Evolutionary conservation across 35 echinoderm and acorn worm genomes (phyloP).

Genomic region (Eucidaris tribuloides): DNA sequence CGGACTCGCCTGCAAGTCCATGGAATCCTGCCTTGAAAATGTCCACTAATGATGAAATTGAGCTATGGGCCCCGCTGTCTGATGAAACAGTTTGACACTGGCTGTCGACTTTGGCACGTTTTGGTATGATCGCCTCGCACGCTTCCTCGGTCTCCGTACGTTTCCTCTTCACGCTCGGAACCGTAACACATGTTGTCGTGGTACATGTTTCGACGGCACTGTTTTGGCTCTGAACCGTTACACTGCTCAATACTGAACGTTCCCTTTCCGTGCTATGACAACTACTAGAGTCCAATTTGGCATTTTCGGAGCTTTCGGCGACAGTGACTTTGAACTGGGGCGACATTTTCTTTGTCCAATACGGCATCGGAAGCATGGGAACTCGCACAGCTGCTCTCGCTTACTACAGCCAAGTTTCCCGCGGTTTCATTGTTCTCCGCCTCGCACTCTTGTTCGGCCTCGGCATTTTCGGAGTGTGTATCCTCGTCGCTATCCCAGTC

Average conservation of each 20-base stretch:
- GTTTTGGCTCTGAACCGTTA: background rate
- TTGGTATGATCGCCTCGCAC: constrained; percentile 58
- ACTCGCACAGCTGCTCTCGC: background rate
- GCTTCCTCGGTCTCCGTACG: constrained; percentile 64
- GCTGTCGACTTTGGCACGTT: constrained; percentile 58
- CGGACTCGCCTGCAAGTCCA: constrained; percentile 77
- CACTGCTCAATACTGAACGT: background rate
- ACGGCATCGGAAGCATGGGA: background rate
- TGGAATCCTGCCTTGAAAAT: constrained; percentile 94
- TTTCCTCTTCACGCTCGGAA: constrained; percentile 50
- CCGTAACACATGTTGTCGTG: background rate
- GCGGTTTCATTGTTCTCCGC: constrained; percentile 31
- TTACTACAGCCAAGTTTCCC: constrained; percentile 40
- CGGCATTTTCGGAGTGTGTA: background rate
- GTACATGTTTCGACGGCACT: background rate
- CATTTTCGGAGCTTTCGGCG: background rate
- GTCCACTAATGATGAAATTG: constrained; percentile 76
- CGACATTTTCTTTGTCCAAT: constrained; percentile 81
- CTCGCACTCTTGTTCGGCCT: constrained; percentile 19
- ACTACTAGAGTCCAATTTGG: background rate
- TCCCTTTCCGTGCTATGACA: background rate
- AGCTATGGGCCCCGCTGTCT: constrained; percentile 43
- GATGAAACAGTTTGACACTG: constrained; percentile 20
- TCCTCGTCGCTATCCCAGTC: constrained; percentile 61
- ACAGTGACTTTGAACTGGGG: background rate